These are phyloP conservation scores for Aleiodes testaceus DNA, from an alignment of 2,888 invertebrate genomes.

Conservation along the genomic window DNA sequence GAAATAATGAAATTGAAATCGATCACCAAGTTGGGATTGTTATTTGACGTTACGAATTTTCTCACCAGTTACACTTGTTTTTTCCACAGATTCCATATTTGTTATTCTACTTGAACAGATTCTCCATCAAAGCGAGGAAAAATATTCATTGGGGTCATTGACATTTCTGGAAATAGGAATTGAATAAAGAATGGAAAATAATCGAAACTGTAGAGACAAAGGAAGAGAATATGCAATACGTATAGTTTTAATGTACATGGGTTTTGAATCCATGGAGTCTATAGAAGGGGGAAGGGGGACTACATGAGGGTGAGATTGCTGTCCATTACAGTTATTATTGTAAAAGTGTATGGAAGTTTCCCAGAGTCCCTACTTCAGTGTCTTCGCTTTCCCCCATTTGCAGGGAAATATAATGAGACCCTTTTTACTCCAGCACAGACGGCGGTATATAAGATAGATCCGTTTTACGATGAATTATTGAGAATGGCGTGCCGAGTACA, in stretches of 20 bases:
- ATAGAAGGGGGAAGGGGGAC: not conserved
- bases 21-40: too few relatives aligned
- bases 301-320: constrained; percentile 18
- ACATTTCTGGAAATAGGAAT: constrained; percentile 10
- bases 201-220: constrained; percentile 25
- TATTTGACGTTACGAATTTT: too few relatives aligned
- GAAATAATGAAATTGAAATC: too few relatives aligned
- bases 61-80: too few relatives aligned
- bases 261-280: constrained; percentile 6
- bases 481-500: constrained; percentile 65
- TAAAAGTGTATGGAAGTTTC: constrained; percentile 26
- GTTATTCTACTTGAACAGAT: not conserved
- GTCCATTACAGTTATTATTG: constrained; percentile 37
- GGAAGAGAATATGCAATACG: not conserved
- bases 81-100: not conserved
- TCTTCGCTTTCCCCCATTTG: constrained; percentile 13
- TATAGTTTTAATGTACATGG: constrained; percentile 10
- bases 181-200: constrained; percentile 7
- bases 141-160: constrained; percentile 7
- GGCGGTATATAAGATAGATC: constrained; percentile 61
- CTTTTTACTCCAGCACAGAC: constrained; percentile 16
- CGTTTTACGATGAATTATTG: constrained; percentile 68
- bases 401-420: constrained; percentile 43
- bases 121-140: not conserved
- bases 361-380: constrained; percentile 18